Evolutionary conservation across 2,888 invertebrate species (phyloP), one percentile per base, ranked within the genome.

Genomic region (Pammene aurita): DNA sequence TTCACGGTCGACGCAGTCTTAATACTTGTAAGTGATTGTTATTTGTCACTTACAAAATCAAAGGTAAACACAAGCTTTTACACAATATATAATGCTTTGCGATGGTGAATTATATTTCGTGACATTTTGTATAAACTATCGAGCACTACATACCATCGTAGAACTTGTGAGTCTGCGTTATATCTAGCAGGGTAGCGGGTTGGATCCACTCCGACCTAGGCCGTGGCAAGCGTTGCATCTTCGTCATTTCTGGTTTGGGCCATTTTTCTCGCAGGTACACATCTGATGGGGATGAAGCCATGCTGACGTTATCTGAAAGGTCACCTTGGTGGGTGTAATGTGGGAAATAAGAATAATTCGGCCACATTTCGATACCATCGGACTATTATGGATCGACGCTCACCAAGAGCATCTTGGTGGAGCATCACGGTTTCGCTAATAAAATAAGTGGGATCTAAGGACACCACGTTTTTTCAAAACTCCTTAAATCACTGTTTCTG

Each of bases 231-330:
- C 80, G 85, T 10, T 73, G 73, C 26, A 74, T 77, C 1, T 84
- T 85, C 9, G 81, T 75, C 34, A 82, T 79, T 0, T 85, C 81
- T 0, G 79, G 86, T 71, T 72, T 86, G 71, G 88, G 88, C 76
- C 86, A 90, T 74, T 77, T 86, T 88, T 82, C 93, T 16, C 85
- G 90, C 13, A 87, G 71, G 74, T 84, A 89, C 14, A 73, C 74
- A 26, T 86, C 75, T 66, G 89, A 69, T 65, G 92, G 78, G 0
- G 42, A n/a, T 46, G n/a, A 85, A 72, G 42, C 85, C 87, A 85
- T 72, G 44, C 85, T 87, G 11, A 64, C 50, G 41, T 34, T 26
- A 52, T 26, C 54, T 54, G n/a, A n/a, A 34, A 67, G 65, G 10
- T 52, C 14, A 58, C 50, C 67, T 66, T 54, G 7, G 34, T n/a